Base-by-base conservation (phyloP, 2,888 invertebrate genomes). In the Limnephilus auricula region DNA sequence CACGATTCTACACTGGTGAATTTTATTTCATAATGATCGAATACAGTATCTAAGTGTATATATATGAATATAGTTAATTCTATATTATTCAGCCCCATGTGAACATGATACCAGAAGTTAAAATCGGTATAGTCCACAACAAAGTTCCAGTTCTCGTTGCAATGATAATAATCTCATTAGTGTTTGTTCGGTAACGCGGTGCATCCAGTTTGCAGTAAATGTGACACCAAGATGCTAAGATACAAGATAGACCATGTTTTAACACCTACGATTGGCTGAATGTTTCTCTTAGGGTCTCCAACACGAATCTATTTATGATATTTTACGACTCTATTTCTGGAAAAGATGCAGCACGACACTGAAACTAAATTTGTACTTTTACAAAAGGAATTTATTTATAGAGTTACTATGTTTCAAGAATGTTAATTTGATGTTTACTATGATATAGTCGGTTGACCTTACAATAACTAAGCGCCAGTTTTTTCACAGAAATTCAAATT, bases 281-380 rank as follows among this genome's bases (percentile, higher is more conserved):
- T 65, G 65, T 65, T 65, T 65, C 65, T 65, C 65, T 65, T 65
- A 25, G 65, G 25, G 65, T 65, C 65, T 65, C 65, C 65, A 65
- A 65, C 65, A 65, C 65, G 65, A 65, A 65, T 65, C 65, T 65
- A 65, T 65, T 65, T 65, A 65, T 65, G 65, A 65, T 65, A 65
- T 65, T n/a, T 9, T 25, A 65, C 65, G 65, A 65, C 65, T n/a
- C 6, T 65, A 65, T 65, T 65, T 4, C 65, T 65, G 65, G 65
- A 65, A 65, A 65, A 65, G 65, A 65, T 65, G 25, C 65, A 65
- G 65, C 65, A 65, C 25, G 1, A 25, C 65, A 9, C 25, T 25
- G 65, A 65, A 65, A 65, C 65, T 65, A 65, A 65, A 25, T 65
- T 65, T 65, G 50, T 50, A 15, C 15, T 2, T n/a, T 2, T 10